phyloP scores from a whole-genome alignment of 2,888 invertebrate species.

The Ochropleura plecta region DNA sequence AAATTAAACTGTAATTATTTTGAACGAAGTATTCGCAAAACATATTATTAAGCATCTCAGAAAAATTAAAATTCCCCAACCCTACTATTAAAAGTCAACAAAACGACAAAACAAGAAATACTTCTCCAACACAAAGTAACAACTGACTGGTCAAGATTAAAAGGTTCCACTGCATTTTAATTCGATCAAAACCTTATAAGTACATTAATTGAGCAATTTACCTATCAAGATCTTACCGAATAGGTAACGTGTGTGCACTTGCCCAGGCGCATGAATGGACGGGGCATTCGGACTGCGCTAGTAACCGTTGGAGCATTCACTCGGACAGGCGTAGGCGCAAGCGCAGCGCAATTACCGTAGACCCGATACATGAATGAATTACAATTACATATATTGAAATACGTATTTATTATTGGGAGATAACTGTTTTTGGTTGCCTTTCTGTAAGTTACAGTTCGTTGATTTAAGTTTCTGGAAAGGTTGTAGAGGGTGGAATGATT shows the following conservation, averaged over 20 bases:
- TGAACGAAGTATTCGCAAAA: not conserved
- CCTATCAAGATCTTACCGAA: slow-evolving; percentile 59
- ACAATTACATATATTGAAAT: slow-evolving; percentile 46
- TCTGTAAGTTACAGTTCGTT: slow-evolving; percentile 6
- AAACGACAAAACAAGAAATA: slow-evolving; percentile 3
- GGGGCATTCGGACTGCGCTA: slow-evolving; percentile 65
- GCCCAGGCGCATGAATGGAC: slow-evolving; percentile 67
- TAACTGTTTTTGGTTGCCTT: slow-evolving; percentile 31
- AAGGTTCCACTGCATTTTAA: slow-evolving; percentile 35
- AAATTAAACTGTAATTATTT: slow-evolving; percentile 30
- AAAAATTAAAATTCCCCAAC: slow-evolving; percentile 19
- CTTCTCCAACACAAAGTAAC: slow-evolving; percentile 17
- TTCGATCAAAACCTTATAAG: slow-evolving; percentile 43
- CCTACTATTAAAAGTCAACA: slow-evolving; percentile 20
- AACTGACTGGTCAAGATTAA: slow-evolving; percentile 17
- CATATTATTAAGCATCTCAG: slow-evolving; percentile 9
- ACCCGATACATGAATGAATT: slow-evolving; percentile 65
- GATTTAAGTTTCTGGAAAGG: too few relatives aligned
- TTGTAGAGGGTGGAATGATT: too few relatives aligned
- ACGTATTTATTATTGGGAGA: slow-evolving; percentile 32
- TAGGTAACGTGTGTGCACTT: slow-evolving; percentile 49
- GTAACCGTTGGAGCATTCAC: slow-evolving; percentile 71
- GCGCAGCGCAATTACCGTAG: slow-evolving; percentile 62
- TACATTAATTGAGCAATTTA: slow-evolving; percentile 64
- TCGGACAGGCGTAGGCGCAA: slow-evolving; percentile 59